These are phyloP conservation scores for Napeogenes inachia DNA, from an alignment of 2,888 invertebrate species.

Conservation along the genomic window DNA sequence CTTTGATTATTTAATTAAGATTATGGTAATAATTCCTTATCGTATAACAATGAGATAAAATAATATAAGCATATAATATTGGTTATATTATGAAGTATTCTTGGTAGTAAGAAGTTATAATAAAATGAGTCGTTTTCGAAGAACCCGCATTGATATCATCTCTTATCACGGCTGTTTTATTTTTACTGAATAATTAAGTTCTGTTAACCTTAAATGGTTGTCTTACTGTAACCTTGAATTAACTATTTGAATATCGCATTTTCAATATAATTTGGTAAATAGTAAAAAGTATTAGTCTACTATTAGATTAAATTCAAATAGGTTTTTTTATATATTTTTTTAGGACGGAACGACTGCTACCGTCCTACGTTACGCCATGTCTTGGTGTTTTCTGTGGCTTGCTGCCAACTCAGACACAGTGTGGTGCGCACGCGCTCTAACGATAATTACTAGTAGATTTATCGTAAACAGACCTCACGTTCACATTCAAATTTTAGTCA, in stretches of 20 bases:
- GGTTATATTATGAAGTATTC: background rate
- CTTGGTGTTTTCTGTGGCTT: constrained; percentile 33
- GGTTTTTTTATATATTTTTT: background rate
- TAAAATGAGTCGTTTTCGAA: background rate
- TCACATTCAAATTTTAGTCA: constrained; percentile 20
- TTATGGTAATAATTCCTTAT: too few relatives aligned
- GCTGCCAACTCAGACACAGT: constrained; percentile 39
- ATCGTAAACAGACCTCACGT: constrained; percentile 29
- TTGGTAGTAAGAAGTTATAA: background rate
- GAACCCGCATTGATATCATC: background rate
- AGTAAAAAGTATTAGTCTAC: background rate
- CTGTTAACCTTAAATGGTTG: constrained; percentile 3
- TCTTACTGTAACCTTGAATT: too few relatives aligned
- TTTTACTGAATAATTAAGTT: background rate
- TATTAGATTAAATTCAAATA: background rate
- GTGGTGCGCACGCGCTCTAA: constrained; percentile 20
- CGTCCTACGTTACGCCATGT: constrained; percentile 51
- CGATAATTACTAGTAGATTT: constrained; percentile 27
- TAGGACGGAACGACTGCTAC: constrained; percentile 8
- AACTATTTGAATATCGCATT: too few relatives aligned
- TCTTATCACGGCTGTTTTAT: background rate
- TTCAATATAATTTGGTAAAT: too few relatives aligned
- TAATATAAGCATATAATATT: too few relatives aligned
- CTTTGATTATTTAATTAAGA: too few relatives aligned
- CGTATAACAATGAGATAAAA: too few relatives aligned